Evolutionary conservation across 2,113 vertebrate species (phyloP).

Genomic region (Geothlypis trichas): DNA sequence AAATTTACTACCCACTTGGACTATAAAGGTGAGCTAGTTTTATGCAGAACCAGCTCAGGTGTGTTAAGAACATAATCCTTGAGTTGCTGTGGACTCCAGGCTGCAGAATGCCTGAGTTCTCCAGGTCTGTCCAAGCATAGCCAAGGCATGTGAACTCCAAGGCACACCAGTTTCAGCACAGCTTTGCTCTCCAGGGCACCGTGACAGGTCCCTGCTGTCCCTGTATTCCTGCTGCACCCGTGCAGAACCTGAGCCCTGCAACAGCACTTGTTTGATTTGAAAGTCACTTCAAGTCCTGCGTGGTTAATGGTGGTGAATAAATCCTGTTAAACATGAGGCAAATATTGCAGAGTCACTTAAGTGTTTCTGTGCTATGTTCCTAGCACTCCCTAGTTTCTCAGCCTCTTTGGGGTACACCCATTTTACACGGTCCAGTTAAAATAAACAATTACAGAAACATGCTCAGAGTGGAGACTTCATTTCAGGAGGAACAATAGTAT

Average conservation of each 20-base stretch:
- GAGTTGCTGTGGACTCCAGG: neutral
- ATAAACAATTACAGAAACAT: neutral
- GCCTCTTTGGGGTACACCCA: neutral
- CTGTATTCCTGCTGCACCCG: neutral
- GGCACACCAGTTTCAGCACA: neutral
- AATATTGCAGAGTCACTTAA: neutral
- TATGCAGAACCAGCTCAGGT: neutral
- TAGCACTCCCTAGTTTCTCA: neutral
- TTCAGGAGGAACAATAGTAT: neutral
- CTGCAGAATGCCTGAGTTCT: neutral
- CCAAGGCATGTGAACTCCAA: neutral
- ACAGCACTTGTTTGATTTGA: neutral
- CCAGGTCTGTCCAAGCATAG: accelerated
- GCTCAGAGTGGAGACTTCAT: neutral
- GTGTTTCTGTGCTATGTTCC: neutral
- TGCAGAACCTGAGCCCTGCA: neutral
- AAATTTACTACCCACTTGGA: neutral
- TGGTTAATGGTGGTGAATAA: neutral
- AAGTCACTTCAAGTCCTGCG: neutral
- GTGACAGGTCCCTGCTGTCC: neutral
- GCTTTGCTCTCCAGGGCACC: accelerated
- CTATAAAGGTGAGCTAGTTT: neutral
- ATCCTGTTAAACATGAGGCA: neutral
- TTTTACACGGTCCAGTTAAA: neutral
- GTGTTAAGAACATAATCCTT: neutral